These are phyloP conservation scores for Pristionchus arcanus DNA, from an alignment of 2,888 invertebrate species.

Conservation along the genomic window DNA sequence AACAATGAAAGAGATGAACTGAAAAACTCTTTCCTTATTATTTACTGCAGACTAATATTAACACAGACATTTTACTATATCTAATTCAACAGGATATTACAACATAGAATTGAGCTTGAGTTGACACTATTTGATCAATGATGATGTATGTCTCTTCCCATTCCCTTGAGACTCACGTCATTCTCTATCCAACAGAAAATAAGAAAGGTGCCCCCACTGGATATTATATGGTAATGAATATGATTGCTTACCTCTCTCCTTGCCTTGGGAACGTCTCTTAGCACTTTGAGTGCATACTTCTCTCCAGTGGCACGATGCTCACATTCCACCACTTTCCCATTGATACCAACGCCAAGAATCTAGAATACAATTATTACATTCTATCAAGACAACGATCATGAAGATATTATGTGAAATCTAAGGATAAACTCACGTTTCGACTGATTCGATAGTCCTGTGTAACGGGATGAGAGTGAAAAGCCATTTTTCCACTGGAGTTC, in stretches of 20 bases:
- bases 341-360: slow-evolving; percentile 96
- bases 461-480: slow-evolving; percentile 67
- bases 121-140: background rate
- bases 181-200: slow-evolving; percentile 3
- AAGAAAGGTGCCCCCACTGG: background rate
- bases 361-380: slow-evolving; percentile 73
- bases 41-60: too few species aligned
- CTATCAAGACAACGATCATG: background rate
- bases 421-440: slow-evolving; percentile 59
- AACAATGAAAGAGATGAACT: background rate
- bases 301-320: slow-evolving; percentile 87
- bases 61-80: background rate
- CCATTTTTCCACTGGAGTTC: slow-evolving; percentile 57
- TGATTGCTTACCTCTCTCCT: slow-evolving; percentile 85
- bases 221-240: background rate
- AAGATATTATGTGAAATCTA: background rate
- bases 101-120: background rate
- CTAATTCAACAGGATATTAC: background rate
- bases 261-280: slow-evolving; percentile 94
- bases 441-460: slow-evolving; percentile 71
- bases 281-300: slow-evolving; percentile 93
- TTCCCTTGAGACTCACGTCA: slow-evolving; percentile 21
- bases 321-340: slow-evolving; percentile 98
- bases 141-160: background rate
- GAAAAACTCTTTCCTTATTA: background rate